phyloP scores from a whole-genome alignment of 2,888 invertebrate species.

The Drosophila nr. perissopoda region DNA sequence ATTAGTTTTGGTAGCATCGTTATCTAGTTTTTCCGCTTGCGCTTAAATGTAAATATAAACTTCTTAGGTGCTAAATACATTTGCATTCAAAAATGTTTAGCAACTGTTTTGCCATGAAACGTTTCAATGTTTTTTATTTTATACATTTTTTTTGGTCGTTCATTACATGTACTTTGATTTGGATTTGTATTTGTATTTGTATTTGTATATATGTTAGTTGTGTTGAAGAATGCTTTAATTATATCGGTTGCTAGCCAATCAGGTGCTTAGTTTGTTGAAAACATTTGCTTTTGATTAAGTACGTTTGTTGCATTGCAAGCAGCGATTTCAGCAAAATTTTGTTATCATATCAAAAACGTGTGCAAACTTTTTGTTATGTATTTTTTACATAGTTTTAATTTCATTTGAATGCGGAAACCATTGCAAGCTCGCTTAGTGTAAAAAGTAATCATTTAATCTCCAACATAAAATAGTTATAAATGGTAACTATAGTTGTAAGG shows the following conservation, averaged over 20 bases:
- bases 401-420: conserved; percentile 73
- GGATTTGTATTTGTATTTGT: conserved; percentile 16
- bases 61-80: conserved; percentile 72
- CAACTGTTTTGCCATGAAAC: conserved; percentile 72
- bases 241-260: conserved; percentile 40
- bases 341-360: conserved; percentile 51
- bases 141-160: conserved; percentile 70
- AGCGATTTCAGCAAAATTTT: conserved; percentile 73
- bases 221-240: conserved; percentile 32
- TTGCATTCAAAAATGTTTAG: conserved; percentile 70
- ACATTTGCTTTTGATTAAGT: conserved; percentile 58
- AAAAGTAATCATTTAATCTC: conserved; percentile 11
- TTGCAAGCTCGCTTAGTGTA: conserved; percentile 80
- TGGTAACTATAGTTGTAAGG: conserved; percentile 20
- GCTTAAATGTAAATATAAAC: conserved; percentile 67
- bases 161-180: conserved; percentile 35
- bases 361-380: conserved; percentile 19
- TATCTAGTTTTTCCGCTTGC: conserved; percentile 56
- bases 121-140: conserved; percentile 62
- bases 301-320: conserved; percentile 62
- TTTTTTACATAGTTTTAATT: conserved; percentile 34
- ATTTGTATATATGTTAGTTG: conserved; percentile 31
- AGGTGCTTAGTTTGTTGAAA: conserved; percentile 39
- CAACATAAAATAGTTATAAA: conserved; percentile 30
- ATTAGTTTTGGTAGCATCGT: conserved; percentile 60